Evolutionary conservation across 2,113 vertebrate species (phyloP).

Genomic region (Circaetus cinerascens): DNA sequence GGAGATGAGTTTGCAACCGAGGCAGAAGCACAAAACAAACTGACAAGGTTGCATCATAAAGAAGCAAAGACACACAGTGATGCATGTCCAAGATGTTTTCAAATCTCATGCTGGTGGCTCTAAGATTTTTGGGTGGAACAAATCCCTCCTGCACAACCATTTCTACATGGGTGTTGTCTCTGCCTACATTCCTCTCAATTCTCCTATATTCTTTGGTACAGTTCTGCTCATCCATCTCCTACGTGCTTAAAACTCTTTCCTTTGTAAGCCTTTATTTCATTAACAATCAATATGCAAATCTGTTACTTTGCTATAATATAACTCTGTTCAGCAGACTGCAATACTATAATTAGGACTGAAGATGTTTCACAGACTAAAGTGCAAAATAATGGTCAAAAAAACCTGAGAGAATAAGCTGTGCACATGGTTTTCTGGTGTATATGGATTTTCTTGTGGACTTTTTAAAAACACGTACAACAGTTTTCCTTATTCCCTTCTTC

Average conservation of each 20-base stretch:
- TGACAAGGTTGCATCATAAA: not conserved
- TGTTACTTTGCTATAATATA: not conserved
- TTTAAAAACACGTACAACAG: not conserved
- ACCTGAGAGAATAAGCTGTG: not conserved
- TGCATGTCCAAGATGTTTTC: not conserved
- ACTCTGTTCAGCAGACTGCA: not conserved
- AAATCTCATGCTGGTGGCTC: not conserved
- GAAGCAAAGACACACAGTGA: not conserved
- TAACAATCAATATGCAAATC: not conserved
- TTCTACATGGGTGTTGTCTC: not conserved
- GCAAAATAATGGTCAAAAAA: not conserved
- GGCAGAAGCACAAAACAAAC: not conserved
- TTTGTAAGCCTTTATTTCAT: not conserved
- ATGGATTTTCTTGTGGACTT: not conserved
- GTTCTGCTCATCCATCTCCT: not conserved
- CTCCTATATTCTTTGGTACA: not conserved
- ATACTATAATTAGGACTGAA: not conserved
- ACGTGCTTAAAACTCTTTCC: not conserved
- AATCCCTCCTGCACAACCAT: not conserved
- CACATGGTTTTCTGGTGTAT: not conserved
- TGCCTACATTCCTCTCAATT: not conserved
- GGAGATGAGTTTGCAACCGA: not conserved
- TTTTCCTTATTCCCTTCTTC: not conserved
- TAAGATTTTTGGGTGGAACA: not conserved
- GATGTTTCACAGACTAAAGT: not conserved